Evolutionary conservation across 2,113 vertebrate species (phyloP).

Genomic region (Nycticebus coucang): DNA sequence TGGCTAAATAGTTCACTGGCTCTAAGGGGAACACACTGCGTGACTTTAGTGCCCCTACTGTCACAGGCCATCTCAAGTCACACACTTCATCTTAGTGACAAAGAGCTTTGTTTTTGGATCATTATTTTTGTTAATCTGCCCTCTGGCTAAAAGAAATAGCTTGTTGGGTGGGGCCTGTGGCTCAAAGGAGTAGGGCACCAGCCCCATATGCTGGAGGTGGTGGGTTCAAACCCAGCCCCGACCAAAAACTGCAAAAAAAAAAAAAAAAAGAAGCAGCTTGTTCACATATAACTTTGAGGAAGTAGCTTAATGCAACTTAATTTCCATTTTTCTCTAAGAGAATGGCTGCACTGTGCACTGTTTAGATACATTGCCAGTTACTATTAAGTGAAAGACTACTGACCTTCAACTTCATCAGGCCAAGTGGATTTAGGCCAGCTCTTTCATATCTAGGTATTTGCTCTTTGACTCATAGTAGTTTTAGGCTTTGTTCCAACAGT

Average conservation of each 20-base stretch:
- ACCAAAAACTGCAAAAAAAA: no score
- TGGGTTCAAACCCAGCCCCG: no score
- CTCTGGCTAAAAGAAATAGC: constrained; percentile 4
- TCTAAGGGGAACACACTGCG: not conserved
- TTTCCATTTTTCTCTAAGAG: constrained; percentile 59
- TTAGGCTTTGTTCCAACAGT: constrained; percentile 50
- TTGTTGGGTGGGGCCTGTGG: not conserved
- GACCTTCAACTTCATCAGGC: constrained; percentile 41
- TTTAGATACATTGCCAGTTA: constrained; percentile 39
- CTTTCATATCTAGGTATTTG: constrained; percentile 43
- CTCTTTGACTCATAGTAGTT: constrained; percentile 24
- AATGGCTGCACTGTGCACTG: not conserved
- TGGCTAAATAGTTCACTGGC: not conserved
- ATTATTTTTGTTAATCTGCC: constrained; percentile 30
- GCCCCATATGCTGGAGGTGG: no score
- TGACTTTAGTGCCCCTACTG: not conserved
- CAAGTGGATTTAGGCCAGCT: constrained; percentile 52
- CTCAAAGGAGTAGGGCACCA: no score
- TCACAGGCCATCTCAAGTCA: not conserved
- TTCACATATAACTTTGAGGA: not conserved
- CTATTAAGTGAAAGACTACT: constrained; percentile 43
- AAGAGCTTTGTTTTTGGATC: not conserved
- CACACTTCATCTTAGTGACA: not conserved
- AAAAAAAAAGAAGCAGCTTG: constrained; percentile 44
- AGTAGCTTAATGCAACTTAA: not conserved